Base-by-base conservation (phyloP, 2,797 vertebrate genomes). In the Pseudochromis fuscus region DNA sequence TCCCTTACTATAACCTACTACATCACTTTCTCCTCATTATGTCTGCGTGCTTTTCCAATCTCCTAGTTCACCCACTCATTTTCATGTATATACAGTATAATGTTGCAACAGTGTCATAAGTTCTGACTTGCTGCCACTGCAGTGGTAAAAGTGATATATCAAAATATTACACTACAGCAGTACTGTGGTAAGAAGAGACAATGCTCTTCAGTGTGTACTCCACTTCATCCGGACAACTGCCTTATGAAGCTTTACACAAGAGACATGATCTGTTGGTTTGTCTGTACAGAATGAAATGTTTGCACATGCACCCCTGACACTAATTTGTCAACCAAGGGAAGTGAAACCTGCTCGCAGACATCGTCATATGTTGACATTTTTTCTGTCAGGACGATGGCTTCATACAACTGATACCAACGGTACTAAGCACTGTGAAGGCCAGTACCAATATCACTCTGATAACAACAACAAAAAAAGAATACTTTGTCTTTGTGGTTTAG, bases 21-120 rank as follows among this genome's bases (percentile, higher is more conserved):
- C 19, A 70, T 83, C 65, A 67, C 51, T 64, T 74, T 67, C 65
- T 61, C 58, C 63, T 76, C 71, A 77, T 78, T 77, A 77, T 79
- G 63, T 82, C 70, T 55, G 51, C 46, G 57, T 75, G 49, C 42
- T 45, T 77, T 67, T 73, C 45, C 44, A 61, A 83, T 67, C 28
- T 61, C 23, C 37, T 27, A 16, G 24, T 44, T 80, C 16, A 59
- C 18, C 31, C 13, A 44, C 45, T 72, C 24, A 44, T 52, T n/a
- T 19, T 66, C 10, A 38, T 45, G 4, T 62, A 21, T 37, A 42
- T 65, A 12, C 23, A 42, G 23, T 71, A 12, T 3, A 21, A 11
- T 35, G 23, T 30, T 44, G n/a, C 30, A 27, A 33, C 19, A 37
- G 5, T 64, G 18, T 55, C 28, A 52, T 8, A 71, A 31, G 30